These are phyloP conservation scores for Sarcophaga peregrina DNA, from an alignment of 1,140 invertebrate genomes.

Conservation along the genomic window DNA sequence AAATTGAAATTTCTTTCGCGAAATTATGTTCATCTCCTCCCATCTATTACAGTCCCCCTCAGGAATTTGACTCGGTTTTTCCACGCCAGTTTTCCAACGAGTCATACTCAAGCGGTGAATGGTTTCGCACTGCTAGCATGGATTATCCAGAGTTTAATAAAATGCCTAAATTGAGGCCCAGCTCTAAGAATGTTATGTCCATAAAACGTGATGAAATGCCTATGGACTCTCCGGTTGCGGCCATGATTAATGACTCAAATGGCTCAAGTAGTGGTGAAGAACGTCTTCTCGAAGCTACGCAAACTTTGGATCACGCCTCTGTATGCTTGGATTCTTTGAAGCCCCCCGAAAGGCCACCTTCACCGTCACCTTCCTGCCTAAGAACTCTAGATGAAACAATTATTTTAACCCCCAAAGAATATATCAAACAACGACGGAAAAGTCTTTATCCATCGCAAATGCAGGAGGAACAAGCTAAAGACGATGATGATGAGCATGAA, in stretches of 20 bases:
- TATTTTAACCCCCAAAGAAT: constrained; percentile 55
- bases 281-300: constrained; percentile 44
- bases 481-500: not conserved
- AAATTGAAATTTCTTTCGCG: too few species aligned
- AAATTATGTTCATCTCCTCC: not conserved
- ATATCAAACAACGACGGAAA: constrained; percentile 52
- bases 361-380: constrained; percentile 42
- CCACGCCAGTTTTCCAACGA: constrained; percentile 49
- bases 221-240: constrained; percentile 56
- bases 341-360: constrained; percentile 46
- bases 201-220: constrained; percentile 62
- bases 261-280: constrained; percentile 63
- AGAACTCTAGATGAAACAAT: constrained; percentile 49
- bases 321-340: constrained; percentile 20
- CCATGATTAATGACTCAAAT: constrained; percentile 63
- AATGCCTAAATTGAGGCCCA: constrained; percentile 61
- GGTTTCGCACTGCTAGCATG: constrained; percentile 58
- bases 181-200: constrained; percentile 64
- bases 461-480: not conserved
- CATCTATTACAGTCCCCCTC: not conserved
- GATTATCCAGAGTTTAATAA: constrained; percentile 62
- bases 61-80: not conserved
- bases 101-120: constrained; percentile 56
- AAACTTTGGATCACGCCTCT: not conserved
- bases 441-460: constrained; percentile 46